phyloP scores from a whole-genome alignment of 2,113 vertebrate species.

The Gymnocephalus cernua region DNA sequence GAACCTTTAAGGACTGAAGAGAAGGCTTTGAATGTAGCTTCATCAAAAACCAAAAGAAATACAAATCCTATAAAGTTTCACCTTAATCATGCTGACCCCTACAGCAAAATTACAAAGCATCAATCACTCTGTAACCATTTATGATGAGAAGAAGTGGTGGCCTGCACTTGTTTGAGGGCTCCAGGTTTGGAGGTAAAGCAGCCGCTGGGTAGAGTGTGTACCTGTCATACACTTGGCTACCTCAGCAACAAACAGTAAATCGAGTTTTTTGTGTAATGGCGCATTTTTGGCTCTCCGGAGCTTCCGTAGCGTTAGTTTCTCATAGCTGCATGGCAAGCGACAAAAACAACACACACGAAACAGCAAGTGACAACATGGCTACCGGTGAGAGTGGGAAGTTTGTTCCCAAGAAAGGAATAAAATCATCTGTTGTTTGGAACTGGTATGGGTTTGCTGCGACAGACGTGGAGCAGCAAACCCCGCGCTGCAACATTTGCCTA shows the following conservation, averaged over 20 bases:
- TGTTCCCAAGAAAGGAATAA: too few species aligned
- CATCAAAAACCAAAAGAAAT: neutral
- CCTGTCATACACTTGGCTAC: neutral
- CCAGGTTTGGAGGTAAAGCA: neutral
- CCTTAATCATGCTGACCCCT: neutral
- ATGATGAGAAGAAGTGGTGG: neutral
- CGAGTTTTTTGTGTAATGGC: too few species aligned
- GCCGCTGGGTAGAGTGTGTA: neutral
- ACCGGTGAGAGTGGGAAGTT: too few species aligned
- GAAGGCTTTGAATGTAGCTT: neutral
- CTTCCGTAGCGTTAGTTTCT: too few species aligned
- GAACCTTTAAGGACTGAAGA: neutral
- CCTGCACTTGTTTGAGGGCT: conserved; percentile 25
- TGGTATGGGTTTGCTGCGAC: too few species aligned
- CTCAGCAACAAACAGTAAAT: neutral
- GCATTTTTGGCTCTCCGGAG: too few species aligned
- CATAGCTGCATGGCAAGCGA: too few species aligned
- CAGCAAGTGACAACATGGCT: too few species aligned
- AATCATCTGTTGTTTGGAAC: too few species aligned
- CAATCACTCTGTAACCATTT: neutral
- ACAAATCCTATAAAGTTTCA: neutral
- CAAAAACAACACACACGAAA: too few species aligned
- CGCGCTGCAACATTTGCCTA: too few species aligned
- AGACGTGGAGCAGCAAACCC: too few species aligned
- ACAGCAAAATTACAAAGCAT: neutral